Conservation (phyloP, 2,888 invertebrate genomes). For the Papilio elwesi region DNA sequence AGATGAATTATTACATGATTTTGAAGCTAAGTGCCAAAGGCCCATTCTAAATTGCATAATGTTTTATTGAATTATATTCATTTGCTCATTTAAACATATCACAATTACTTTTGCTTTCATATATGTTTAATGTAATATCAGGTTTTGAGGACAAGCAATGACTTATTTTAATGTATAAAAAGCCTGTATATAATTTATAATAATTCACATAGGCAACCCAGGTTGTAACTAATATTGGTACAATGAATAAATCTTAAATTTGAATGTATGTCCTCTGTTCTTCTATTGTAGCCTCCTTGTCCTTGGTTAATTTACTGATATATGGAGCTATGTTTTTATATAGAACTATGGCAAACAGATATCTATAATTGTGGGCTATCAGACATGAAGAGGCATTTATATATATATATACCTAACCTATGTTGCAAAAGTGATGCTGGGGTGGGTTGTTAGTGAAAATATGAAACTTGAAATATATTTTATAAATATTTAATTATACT, state of each 20-base stretch:
- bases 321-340: not conserved
- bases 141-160: constrained; percentile 4
- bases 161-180: constrained; percentile 20
- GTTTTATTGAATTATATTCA: constrained; percentile 88
- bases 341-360: not conserved
- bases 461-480: too few relatives aligned
- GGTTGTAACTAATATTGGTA: constrained; percentile 17
- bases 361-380: not conserved
- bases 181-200: constrained; percentile 21
- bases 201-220: constrained; percentile 11
- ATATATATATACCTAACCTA: too few relatives aligned
- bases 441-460: too few relatives aligned
- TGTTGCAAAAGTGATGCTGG: too few relatives aligned
- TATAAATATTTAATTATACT: too few relatives aligned
- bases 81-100: constrained; percentile 14
- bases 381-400: too few relatives aligned
- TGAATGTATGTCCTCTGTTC: not conserved
- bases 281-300: not conserved
- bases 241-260: constrained; percentile 14
- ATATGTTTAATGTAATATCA: constrained; percentile 18
- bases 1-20: constrained; percentile 97
- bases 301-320: not conserved
- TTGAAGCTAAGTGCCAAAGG: constrained; percentile 94
- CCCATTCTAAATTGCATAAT: constrained; percentile 96
- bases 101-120: constrained; percentile 16